Base-by-base conservation (phyloP, 2,888 invertebrate species). In the Dicyrtomina minuta region DNA sequence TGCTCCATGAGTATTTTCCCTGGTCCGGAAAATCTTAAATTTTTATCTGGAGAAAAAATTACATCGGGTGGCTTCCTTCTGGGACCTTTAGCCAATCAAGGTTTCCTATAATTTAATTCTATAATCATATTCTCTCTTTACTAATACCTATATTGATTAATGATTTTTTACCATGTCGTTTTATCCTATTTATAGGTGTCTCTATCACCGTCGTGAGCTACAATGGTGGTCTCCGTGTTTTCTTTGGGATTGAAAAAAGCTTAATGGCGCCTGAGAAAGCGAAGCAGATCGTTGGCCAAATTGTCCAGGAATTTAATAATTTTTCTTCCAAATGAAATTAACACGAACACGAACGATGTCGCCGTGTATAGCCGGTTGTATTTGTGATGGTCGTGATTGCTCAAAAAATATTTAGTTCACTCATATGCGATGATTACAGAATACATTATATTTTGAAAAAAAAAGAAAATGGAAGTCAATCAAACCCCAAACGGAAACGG, bases 1-100 rank as follows among this genome's bases (percentile, higher is more conserved):
- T 58, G 67, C 33, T 44, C 58, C 13, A 67, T 67, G 67, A 67
- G 67, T 17, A 58, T 67, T 20, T 67, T 67, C 20, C 67, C 67
- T 59, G 67, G 67, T 10, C 67, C 67, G 15, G 46, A 58, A 20
- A 67, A 67, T 22, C 27, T 67, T 3, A 17, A 46, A 26, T 67
- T 67, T 39, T 33, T 67, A 26, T 46, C 49, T 8, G 67, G 67
- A 17, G 67, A 67, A 33, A 44, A 33, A 13, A 59, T 67, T 15
- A 44, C 58, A 3, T 59, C 58, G 1, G 67, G 67, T 2, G 67
- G 67, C 27, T 67, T 67, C 24, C 51, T 67, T 10, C 27, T 67
- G 2, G 67, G 67, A 4, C 67, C 67, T 49, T 22, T 67, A 15
- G 58, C 56, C 12, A 67, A 58, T 46, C 67, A 67, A 55, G 67